Percentiles rank a stretch among this genome's conserved stretches.
Conservation (phyloP, 2,888 invertebrate species). For the Chaetogeoica ovagalla region DNA sequence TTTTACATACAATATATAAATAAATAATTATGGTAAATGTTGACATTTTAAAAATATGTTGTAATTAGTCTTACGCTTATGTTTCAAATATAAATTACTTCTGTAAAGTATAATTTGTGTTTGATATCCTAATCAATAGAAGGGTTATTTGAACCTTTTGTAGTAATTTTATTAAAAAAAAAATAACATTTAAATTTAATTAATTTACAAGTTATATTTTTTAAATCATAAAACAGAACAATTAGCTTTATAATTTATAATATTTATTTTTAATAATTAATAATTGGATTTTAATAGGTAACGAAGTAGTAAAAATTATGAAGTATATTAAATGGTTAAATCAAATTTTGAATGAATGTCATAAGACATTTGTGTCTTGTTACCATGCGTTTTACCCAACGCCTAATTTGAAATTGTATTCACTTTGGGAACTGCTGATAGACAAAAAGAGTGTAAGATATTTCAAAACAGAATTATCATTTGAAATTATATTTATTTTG, state of each 20-base stretch:
- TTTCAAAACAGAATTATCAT: neutral
- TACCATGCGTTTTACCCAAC: conserved; percentile 97
- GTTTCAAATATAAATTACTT: no score
- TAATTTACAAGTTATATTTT: no score
- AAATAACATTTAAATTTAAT: no score
- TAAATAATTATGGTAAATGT: no score
- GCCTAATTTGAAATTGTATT: conserved; percentile 88
- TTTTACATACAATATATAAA: no score
- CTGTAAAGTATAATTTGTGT: no score
- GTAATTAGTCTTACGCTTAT: no score
- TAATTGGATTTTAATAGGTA: conserved; percentile 38
- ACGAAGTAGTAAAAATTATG: conserved; percentile 46
- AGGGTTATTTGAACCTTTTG: no score
- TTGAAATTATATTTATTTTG: conserved; percentile 4
- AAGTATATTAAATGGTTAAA: conserved; percentile 61
- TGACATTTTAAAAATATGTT: no score
- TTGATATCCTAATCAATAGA: no score
- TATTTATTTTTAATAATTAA: conserved; percentile 3
- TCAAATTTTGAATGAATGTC: conserved; percentile 84
- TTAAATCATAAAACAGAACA: no score
- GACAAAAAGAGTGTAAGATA: conserved; percentile 40
- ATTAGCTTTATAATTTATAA: neutral
- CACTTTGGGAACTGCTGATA: conserved; percentile 69
- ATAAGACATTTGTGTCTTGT: conserved; percentile 85
- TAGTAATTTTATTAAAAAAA: no score